Conservation (phyloP, 2,888 invertebrate genomes). For the Blera fallax region DNA sequence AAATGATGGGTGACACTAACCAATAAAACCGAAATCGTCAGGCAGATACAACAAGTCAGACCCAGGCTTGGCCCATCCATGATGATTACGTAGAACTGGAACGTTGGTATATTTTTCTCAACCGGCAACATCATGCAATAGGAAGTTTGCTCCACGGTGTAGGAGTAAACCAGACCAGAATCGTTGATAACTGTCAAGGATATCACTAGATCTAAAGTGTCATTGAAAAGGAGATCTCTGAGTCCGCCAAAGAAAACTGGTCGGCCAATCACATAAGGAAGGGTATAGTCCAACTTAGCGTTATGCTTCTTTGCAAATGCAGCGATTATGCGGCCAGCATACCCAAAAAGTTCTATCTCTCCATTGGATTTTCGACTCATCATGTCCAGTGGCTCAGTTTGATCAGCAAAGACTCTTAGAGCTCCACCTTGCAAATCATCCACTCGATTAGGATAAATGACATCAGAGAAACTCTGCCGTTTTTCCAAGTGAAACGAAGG, state of each 20-base stretch:
- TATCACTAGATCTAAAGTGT: constrained; percentile 21
- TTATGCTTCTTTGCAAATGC: constrained; percentile 13
- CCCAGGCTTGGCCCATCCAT: neutral
- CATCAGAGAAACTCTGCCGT: neutral
- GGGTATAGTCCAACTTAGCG: neutral
- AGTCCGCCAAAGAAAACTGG: neutral
- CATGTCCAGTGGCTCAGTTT: constrained; percentile 16
- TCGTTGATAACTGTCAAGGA: neutral
- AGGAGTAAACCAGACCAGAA: neutral
- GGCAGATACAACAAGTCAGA: neutral
- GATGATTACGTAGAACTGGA: neutral
- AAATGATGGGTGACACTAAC: neutral
- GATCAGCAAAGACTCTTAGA: constrained; percentile 10
- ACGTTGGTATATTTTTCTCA: constrained; percentile 1
- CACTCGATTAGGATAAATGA: constrained; percentile 6
- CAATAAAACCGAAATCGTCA: neutral
- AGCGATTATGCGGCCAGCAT: constrained; percentile 1
- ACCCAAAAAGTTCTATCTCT: neutral
- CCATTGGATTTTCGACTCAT: neutral
- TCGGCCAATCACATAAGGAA: neutral
- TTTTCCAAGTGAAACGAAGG: neutral
- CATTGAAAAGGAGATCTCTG: neutral
- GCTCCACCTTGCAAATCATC: neutral
- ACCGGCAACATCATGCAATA: constrained; percentile 35
- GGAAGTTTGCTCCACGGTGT: constrained; percentile 16